phyloP scores from a whole-genome alignment of 2,888 invertebrate species.

The Anoplius nigerrimus region DNA sequence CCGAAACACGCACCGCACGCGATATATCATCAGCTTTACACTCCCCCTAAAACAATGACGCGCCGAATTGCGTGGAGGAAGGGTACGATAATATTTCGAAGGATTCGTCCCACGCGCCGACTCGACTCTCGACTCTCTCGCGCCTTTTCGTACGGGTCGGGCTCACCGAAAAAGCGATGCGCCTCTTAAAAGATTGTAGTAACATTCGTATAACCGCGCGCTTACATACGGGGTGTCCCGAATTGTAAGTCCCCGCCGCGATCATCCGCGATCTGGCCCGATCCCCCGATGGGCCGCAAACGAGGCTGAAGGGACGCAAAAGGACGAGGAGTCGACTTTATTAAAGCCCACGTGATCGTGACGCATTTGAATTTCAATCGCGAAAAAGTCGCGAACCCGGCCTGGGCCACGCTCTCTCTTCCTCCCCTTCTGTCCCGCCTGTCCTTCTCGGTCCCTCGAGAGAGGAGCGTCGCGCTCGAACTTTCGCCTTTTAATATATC shows the following conservation, averaged over 20 bases:
- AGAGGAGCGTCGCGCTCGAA: slow-evolving; percentile 1
- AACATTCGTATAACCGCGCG: slow-evolving; percentile 37
- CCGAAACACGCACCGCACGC: slow-evolving; percentile 44
- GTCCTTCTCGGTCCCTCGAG: too few relatives aligned
- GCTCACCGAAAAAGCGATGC: slow-evolving; percentile 56
- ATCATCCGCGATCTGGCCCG: too few relatives aligned
- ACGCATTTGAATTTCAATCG: too few relatives aligned
- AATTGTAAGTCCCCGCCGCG: too few relatives aligned
- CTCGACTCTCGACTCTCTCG: slow-evolving; percentile 20
- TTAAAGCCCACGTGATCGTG: too few relatives aligned
- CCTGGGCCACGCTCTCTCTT: too few relatives aligned
- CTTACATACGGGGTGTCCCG: background rate
- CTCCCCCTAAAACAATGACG: slow-evolving; percentile 58
- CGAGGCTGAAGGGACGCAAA: too few relatives aligned
- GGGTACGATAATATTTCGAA: slow-evolving; percentile 57
- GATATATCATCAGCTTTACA: slow-evolving; percentile 57
- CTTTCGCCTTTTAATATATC: slow-evolving; percentile 13
- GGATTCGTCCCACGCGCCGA: slow-evolving; percentile 53
- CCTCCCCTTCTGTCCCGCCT: too few relatives aligned
- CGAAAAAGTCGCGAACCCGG: too few relatives aligned
- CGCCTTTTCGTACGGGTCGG: too few relatives aligned
- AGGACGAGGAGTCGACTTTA: too few relatives aligned
- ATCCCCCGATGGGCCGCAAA: too few relatives aligned
- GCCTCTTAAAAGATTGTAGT: slow-evolving; percentile 56
- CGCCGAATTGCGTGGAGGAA: slow-evolving; percentile 36